Percentiles rank a stretch among this genome's conserved stretches.
These are phyloP conservation scores for Sebastolobus alascanus DNA, from an alignment of 2,797 vertebrate species.

Conservation along the genomic window DNA sequence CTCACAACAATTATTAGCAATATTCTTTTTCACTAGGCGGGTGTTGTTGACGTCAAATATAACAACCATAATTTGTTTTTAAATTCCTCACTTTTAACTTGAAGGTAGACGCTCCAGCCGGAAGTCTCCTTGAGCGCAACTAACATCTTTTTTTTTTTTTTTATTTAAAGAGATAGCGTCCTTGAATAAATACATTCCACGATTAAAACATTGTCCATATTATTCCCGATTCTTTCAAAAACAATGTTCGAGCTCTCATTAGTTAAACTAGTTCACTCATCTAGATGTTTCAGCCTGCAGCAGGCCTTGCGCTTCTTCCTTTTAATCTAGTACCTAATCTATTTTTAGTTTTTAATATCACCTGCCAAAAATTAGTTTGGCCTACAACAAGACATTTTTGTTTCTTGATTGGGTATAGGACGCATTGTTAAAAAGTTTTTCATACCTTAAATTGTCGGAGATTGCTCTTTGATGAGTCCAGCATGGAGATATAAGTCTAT, in stretches of 20 bases:
- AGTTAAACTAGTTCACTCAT: background rate
- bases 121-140: background rate
- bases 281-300: background rate
- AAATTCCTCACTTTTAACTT: slow-evolving; percentile 26
- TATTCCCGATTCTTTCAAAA: background rate
- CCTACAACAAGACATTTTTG: too few relatives aligned
- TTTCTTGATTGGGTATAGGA: background rate
- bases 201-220: too few relatives aligned
- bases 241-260: background rate
- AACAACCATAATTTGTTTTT: background rate
- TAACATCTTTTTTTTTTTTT: slow-evolving; percentile 3
- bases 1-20: background rate
- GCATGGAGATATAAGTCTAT: background rate
- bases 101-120: background rate
- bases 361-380: background rate
- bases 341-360: background rate
- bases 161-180: slow-evolving; percentile 23
- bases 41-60: background rate
- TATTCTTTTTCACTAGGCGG: background rate
- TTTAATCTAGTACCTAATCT: background rate
- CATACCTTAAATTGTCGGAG: slow-evolving; percentile 6
- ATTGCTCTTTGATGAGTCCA: background rate
- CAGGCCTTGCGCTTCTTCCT: too few relatives aligned
- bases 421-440: background rate
- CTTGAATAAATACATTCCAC: accelerated